These are phyloP conservation scores for Leucopsar rothschildi DNA, from an alignment of 2,113 vertebrate species.

Conservation along the genomic window DNA sequence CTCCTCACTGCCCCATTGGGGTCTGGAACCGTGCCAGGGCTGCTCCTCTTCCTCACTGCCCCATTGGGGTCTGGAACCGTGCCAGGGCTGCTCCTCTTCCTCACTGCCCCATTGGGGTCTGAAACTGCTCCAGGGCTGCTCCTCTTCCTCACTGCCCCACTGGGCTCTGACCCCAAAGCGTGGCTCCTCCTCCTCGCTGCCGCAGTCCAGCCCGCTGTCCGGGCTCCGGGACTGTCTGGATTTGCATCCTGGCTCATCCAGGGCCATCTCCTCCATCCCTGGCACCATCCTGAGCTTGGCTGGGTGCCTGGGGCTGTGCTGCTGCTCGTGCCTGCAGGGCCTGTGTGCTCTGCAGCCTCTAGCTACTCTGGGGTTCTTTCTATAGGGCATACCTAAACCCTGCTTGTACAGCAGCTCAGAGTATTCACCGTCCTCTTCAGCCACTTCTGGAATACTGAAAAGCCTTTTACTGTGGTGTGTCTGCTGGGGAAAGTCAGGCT, in stretches of 20 bases:
- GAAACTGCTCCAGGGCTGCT: fast-evolving
- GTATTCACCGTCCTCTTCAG: conserved; percentile 83
- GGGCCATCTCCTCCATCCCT: conserved; percentile 60
- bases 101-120: fast-evolving
- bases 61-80: not conserved
- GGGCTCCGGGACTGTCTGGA: conserved; percentile 83
- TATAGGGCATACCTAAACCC: conserved; percentile 43
- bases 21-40: not conserved
- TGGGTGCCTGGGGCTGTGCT: not conserved
- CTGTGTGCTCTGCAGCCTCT: not conserved
- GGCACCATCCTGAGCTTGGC: conserved; percentile 46
- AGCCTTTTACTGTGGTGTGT: conserved; percentile 86
- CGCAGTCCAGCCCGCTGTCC: conserved; percentile 95
- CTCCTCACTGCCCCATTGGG: too few relatives aligned
- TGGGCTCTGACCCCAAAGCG: fast-evolving
- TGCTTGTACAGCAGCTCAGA: conserved; percentile 60
- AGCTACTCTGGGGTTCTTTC: conserved; percentile 17
- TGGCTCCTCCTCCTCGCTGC: conserved; percentile 88
- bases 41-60: not conserved
- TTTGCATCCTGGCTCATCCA: conserved; percentile 70
- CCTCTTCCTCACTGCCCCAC: not conserved
- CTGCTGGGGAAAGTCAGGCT: conserved; percentile 83
- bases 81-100: not conserved
- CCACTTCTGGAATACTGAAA: conserved; percentile 97
- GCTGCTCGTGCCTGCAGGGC: conserved; percentile 62